Evolutionary conservation across 2,888 invertebrate species (phyloP).

Genomic region (Drosophila paramelanica): DNA sequence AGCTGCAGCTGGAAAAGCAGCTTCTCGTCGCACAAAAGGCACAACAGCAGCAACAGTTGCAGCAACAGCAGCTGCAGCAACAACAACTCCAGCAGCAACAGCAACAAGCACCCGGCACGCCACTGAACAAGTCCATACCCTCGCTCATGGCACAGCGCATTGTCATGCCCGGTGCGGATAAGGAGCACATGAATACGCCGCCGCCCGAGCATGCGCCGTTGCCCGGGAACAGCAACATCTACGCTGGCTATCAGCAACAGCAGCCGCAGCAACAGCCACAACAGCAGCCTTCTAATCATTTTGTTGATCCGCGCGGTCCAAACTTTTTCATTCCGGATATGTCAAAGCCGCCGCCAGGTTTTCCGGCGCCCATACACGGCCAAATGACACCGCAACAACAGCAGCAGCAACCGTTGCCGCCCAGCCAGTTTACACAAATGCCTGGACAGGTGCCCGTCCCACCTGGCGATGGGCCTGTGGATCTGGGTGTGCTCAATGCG

Average conservation of each 20-base stretch:
- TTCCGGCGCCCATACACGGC: slow-evolving; percentile 83
- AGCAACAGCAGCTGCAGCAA: slow-evolving; percentile 16
- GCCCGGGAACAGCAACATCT: slow-evolving; percentile 54
- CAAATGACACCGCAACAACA: slow-evolving; percentile 47
- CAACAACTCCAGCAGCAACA: too few species aligned
- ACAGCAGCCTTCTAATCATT: slow-evolving; percentile 85
- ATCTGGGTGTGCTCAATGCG: slow-evolving; percentile 72
- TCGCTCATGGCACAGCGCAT: slow-evolving; percentile 85
- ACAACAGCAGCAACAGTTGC: slow-evolving; percentile 59
- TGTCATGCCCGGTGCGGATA: slow-evolving; percentile 77
- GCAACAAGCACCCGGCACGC: slow-evolving; percentile 15
- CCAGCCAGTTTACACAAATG: slow-evolving; percentile 57
- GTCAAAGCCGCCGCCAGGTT: slow-evolving; percentile 94
- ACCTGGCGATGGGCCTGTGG: slow-evolving; percentile 52
- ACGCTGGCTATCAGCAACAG: slow-evolving; percentile 41
- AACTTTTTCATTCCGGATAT: slow-evolving; percentile 90
- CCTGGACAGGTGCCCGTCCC: slow-evolving; percentile 34
- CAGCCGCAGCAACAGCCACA: slow-evolving; percentile 42
- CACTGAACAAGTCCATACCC: slow-evolving; percentile 67
- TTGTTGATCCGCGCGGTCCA: slow-evolving; percentile 85
- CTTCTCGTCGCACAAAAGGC: slow-evolving; percentile 76
- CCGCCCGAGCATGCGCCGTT: slow-evolving; percentile 78
- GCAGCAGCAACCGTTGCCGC: slow-evolving; percentile 12
- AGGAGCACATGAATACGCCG: slow-evolving; percentile 56
- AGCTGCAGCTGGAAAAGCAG: slow-evolving; percentile 86